phyloP scores from a whole-genome alignment of 2,888 invertebrate genomes.

The Drosophila fungiperda region DNA sequence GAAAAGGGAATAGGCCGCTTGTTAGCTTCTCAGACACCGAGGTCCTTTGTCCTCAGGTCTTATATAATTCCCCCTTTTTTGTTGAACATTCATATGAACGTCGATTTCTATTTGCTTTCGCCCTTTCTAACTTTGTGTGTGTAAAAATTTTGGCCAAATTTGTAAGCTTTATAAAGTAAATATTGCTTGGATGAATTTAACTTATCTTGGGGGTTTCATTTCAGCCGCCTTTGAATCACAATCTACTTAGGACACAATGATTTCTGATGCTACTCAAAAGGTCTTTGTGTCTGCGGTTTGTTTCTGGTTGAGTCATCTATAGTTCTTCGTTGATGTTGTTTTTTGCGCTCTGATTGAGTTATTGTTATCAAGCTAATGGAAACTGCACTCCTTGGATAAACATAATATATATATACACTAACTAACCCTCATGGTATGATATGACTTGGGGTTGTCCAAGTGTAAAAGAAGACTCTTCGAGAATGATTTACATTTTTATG shows the following conservation, averaged over 20 bases:
- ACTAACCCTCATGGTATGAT: neutral
- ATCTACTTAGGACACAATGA: constrained; percentile 49
- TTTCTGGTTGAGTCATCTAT: constrained; percentile 38
- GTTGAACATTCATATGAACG: constrained; percentile 54
- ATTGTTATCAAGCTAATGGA: constrained; percentile 64
- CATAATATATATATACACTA: constrained; percentile 6
- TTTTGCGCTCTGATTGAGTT: constrained; percentile 55
- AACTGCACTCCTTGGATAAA: neutral
- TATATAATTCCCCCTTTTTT: constrained; percentile 35
- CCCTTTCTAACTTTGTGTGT: constrained; percentile 19
- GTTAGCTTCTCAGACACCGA: constrained; percentile 53
- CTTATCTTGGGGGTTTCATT: constrained; percentile 54
- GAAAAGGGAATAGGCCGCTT: constrained; percentile 45
- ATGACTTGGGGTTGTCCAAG: neutral
- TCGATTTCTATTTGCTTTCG: constrained; percentile 21
- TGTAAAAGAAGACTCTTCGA: neutral
- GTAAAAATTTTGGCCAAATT: constrained; percentile 69
- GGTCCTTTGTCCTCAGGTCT: constrained; percentile 60
- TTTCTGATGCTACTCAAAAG: constrained; percentile 24
- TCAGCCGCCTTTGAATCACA: constrained; percentile 34
- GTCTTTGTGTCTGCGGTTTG: constrained; percentile 22
- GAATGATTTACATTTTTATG: neutral
- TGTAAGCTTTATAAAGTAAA: constrained; percentile 78
- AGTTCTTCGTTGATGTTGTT: constrained; percentile 14
- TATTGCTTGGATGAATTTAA: constrained; percentile 43